Base-by-base conservation (phyloP, 2,113 vertebrate species). In the Prolemur simus region DNA sequence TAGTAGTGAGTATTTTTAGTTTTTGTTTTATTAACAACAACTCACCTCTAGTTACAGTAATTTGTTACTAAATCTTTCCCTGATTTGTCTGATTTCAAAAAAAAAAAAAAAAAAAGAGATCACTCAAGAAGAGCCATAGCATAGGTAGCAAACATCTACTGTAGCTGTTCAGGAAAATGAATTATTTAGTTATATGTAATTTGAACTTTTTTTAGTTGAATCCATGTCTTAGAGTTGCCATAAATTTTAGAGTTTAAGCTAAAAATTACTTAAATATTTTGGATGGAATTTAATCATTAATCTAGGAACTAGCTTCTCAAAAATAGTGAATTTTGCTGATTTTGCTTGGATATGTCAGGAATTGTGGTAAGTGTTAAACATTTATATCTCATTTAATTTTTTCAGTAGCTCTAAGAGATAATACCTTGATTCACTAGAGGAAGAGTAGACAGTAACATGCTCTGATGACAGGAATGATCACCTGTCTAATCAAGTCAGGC, bases 1-100 rank as follows among this genome's bases (percentile, higher is more conserved):
- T 42, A 77, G 32, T 85, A 60, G 4, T 74, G 18, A 39, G 66
- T 94, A 77, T 73, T 93, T 96, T 73, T 37, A 90, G 11, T 20
- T 93, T 92, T 77, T 68, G 54, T 83, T 91, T 96, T 92, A 73
- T 91, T 76, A 89, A 66, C 6, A 89, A 58, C 6, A 84, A 54
- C 11, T 92, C 60, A 87, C 27, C 6, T 82, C 13, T 87, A 90
- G n/a, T 39, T 90, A 87, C 2, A 56, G 4, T 87, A 82, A 66
- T 68, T 88, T 91, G 73, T 83, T 80, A 25, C 34, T 87, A 42
- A 91, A 25, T 91, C 10, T 87, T 95, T 77, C 37, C 42, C 83
- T 91, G 54, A 32, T 77, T 71, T 84, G 7, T 68, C 69, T 78
- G 42, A 69, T 76, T 80, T 54, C 47, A 47, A 47, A 47, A 47